These are phyloP conservation scores for Alloplasta piceator DNA, from an alignment of 2,888 invertebrate genomes.

Conservation along the genomic window DNA sequence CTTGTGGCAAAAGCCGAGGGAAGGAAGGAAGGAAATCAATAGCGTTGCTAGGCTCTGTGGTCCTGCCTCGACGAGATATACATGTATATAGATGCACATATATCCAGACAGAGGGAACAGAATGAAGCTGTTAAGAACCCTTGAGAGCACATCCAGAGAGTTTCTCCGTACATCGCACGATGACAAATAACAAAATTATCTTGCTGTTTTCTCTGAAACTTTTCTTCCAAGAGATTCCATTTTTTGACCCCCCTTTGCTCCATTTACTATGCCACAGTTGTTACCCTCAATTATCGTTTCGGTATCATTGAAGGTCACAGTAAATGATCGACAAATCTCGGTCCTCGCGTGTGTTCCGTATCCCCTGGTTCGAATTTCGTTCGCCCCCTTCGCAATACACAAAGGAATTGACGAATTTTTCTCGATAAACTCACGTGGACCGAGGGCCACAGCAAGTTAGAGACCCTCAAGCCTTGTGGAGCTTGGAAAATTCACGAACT, in stretches of 20 bases:
- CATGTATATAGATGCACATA: conserved; percentile 15
- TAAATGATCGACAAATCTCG: conserved; percentile 19
- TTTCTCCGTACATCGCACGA: conserved; percentile 1
- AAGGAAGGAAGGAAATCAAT: conserved; percentile 82
- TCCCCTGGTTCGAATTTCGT: conserved; percentile 24
- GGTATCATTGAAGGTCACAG: background rate
- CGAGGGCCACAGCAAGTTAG: background rate
- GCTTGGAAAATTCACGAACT: conserved; percentile 32
- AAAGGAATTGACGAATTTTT: conserved; percentile 26
- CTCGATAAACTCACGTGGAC: conserved; percentile 15
- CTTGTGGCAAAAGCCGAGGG: conserved; percentile 68
- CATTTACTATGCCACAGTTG: conserved; percentile 7
- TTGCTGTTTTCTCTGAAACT: too few species aligned
- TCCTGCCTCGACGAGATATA: conserved; percentile 52
- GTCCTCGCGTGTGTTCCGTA: background rate
- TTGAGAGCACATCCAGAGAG: conserved; percentile 36
- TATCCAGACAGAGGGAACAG: conserved; percentile 51
- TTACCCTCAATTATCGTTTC: conserved; percentile 3
- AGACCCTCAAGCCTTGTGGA: background rate
- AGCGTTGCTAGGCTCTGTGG: conserved; percentile 82
- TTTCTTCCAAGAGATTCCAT: too few species aligned
- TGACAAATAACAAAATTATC: too few species aligned
- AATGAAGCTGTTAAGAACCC: conserved; percentile 69
- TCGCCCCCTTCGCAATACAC: conserved; percentile 7
- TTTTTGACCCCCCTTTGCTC: background rate